Evolutionary conservation across 2,113 vertebrate genomes (phyloP).

Genomic region (Diadophis punctatus): DNA sequence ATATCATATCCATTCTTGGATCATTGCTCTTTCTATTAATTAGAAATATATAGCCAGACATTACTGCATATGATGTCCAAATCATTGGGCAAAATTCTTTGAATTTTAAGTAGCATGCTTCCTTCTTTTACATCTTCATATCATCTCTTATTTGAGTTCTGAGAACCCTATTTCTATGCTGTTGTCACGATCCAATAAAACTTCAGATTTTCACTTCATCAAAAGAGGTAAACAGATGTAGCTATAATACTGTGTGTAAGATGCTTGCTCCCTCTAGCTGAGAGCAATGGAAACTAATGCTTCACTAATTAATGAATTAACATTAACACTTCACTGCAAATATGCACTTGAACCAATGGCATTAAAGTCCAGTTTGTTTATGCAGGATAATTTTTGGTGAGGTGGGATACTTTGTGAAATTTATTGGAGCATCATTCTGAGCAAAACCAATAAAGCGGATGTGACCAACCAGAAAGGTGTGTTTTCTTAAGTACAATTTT

Average conservation of each 20-base stretch:
- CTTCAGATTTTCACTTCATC: not conserved
- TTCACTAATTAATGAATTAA: too few relatives aligned
- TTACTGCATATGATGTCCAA: not conserved
- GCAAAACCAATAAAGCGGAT: not conserved
- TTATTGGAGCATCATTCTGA: not conserved
- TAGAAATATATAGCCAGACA: not conserved
- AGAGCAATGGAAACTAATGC: not conserved
- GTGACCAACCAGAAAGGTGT: not conserved
- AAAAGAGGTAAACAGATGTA: not conserved
- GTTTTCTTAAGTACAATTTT: not conserved
- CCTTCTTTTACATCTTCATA: too few relatives aligned
- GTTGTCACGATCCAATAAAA: not conserved
- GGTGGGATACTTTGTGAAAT: not conserved
- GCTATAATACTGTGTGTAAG: not conserved
- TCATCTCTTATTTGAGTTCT: too few relatives aligned
- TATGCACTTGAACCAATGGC: not conserved
- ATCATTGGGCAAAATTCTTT: not conserved
- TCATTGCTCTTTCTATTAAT: not conserved
- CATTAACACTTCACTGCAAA: not conserved
- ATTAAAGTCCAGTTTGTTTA: not conserved
- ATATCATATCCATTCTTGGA: not conserved
- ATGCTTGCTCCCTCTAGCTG: not conserved
- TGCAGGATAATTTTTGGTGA: not conserved
- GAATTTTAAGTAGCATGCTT: not conserved
- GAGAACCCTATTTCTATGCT: not conserved